These are phyloP conservation scores for Aphrophora alni DNA, from an alignment of 2,888 invertebrate species.

Conservation along the genomic window DNA sequence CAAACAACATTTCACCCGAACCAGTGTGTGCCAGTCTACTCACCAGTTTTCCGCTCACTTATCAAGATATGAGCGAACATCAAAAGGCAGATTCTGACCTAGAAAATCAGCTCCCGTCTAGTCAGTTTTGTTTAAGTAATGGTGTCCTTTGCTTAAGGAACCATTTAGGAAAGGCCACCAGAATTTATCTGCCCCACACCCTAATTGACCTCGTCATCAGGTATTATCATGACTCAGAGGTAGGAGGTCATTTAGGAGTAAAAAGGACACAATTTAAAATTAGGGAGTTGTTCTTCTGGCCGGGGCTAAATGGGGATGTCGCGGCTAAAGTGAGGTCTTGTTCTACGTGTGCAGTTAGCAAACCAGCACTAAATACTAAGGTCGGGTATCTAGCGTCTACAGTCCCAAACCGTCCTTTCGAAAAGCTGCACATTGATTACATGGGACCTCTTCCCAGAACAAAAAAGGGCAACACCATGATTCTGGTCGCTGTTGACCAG, in stretches of 20 bases:
- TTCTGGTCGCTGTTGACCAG: conserved; percentile 7
- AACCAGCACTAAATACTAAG: conserved; percentile 26
- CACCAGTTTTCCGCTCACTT: background rate
- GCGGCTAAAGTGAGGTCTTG: background rate
- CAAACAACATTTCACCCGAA: background rate
- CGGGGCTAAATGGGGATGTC: conserved; percentile 14
- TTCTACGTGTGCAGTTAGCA: conserved; percentile 12
- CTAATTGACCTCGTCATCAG: conserved; percentile 20
- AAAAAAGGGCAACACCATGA: conserved; percentile 18
- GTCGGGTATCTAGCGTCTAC: conserved; percentile 1
- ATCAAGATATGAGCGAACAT: background rate
- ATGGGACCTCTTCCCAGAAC: conserved; percentile 20
- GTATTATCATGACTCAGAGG: conserved; percentile 11
- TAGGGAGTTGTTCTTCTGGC: background rate
- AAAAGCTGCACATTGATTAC: conserved; percentile 22
- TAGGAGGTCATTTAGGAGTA: conserved; percentile 20
- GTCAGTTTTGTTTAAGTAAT: conserved; percentile 2
- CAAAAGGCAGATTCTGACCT: conserved; percentile 2
- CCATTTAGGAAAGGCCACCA: background rate
- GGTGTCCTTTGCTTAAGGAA: background rate
- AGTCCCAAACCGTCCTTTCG: conserved; percentile 11
- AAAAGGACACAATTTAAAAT: background rate
- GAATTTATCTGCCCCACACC: conserved; percentile 11
- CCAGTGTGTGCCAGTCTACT: background rate
- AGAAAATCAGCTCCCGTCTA: background rate